Evolutionary conservation across 2,888 invertebrate species (phyloP), one percentile per base, ranked within the genome.

Genomic region (Choristoneura rosaceana): DNA sequence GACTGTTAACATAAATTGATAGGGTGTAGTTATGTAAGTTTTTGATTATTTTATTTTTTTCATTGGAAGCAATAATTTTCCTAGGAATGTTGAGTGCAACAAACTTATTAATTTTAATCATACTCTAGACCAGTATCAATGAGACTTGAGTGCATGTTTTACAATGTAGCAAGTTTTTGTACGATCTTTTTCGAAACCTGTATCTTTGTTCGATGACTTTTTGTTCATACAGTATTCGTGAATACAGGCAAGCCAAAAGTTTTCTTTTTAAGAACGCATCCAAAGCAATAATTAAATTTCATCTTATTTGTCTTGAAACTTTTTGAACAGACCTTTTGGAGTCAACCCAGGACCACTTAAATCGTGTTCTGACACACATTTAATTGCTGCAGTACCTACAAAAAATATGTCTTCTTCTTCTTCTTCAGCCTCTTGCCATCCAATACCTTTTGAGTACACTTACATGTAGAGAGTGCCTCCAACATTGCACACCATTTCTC

Each of bases 1-100:
- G 55, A 7, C 25, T 25, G 55, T 55, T 25, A 55, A 55, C 55
- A 25, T n/a, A 63, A 68, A 71, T 71, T 71, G 41, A 71, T 71
- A 33, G 41, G 41, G 14, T 47, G 62, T 50, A 55, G 34, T 59
- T 50, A 52, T 8, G 9, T 8, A 59, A 59, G 38, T 45, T 9
- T n/a, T 38, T n/a, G 45, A 45, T 70, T 70, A 59, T 50, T 50
- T 15, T 50, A 9, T n/a, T 52, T 52, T 50, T 52, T 52, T 52
- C 17, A 52, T 17, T 52, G 5, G 52, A 52, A 52, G 3, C 34
- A n/a, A 34, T n/a, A 14, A n/a, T 34, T 47, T 59, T 34, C n/a
- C 14, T 59, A 59, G 34, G 59, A 59, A 59, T 34, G 38, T 59
- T 59, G 7, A 34, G 34, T 3, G 7, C 8, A n/a, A 59, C 34